Evolutionary conservation across 2,797 vertebrate genomes (phyloP).

Genomic region (Acipenser ruthenus): DNA sequence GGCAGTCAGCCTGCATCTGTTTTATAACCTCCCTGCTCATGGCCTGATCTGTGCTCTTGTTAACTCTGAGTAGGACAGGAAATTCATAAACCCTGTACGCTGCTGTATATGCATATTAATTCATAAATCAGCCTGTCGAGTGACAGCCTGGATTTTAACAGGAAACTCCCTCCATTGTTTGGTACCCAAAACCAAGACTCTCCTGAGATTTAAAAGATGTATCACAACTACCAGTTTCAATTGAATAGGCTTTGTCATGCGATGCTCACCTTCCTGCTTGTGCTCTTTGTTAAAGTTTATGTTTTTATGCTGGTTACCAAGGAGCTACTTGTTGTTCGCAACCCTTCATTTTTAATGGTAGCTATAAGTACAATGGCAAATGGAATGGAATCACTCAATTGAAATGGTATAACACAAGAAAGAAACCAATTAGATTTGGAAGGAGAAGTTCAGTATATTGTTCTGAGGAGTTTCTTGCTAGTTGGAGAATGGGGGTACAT

Average conservation of each 20-base stretch:
- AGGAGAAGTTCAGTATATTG: no score
- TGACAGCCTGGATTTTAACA: conserved; percentile 39
- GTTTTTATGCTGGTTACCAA: neutral
- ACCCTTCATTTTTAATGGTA: no score
- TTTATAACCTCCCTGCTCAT: neutral
- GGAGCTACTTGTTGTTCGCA: neutral
- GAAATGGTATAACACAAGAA: no score
- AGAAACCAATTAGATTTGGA: no score
- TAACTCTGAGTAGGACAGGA: neutral
- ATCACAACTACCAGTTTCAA: neutral
- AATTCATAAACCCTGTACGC: neutral
- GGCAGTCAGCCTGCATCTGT: neutral
- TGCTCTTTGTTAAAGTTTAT: neutral
- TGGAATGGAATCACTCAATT: no score
- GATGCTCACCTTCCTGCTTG: neutral
- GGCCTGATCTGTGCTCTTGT: neutral
- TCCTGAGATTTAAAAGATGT: conserved; percentile 2
- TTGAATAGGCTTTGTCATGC: neutral
- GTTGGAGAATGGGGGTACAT: no score
- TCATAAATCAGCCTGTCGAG: conserved; percentile 27
- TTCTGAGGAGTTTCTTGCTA: no score
- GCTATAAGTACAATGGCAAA: no score
- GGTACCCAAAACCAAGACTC: conserved; percentile 32
- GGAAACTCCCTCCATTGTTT: conserved; percentile 62
- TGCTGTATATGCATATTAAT: neutral